These are phyloP conservation scores for Stomatorhinus ivindoensis DNA, from an alignment of 2,113 vertebrate genomes.

Conservation along the genomic window DNA sequence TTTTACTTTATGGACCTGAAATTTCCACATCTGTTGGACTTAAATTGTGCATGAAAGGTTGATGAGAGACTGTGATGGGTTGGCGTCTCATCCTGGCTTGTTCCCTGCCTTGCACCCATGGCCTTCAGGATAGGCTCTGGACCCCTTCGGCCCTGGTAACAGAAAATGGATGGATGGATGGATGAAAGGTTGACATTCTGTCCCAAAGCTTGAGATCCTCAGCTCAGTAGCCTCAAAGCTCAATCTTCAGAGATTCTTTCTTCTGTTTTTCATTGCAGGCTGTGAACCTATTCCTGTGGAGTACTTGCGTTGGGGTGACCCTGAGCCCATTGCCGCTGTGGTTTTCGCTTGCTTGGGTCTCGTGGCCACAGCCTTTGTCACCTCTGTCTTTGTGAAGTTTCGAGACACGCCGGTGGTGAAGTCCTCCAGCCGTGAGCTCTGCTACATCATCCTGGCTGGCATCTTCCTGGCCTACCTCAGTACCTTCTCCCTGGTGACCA, in stretches of 20 bases:
- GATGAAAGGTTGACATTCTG: neutral
- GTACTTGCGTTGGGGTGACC: slow-evolving; percentile 91
- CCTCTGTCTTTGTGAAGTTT: slow-evolving; percentile 85
- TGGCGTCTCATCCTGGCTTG: neutral
- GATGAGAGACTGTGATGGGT: neutral
- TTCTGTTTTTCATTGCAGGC: slow-evolving; percentile 54
- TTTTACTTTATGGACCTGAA: too few species aligned
- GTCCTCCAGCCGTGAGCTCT: slow-evolving; percentile 94
- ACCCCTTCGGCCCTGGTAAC: neutral
- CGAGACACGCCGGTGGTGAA: slow-evolving; percentile 96
- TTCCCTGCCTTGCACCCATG: neutral
- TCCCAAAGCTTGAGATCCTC: neutral
- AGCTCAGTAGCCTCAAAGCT: neutral
- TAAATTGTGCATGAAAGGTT: neutral
- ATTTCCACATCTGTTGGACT: neutral
- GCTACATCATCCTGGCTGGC: slow-evolving; percentile 94
- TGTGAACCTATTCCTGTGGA: slow-evolving; percentile 90
- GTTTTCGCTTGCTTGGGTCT: slow-evolving; percentile 91
- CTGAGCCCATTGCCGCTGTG: slow-evolving; percentile 91
- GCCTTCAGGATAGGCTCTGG: neutral
- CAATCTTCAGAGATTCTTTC: neutral
- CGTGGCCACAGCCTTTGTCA: slow-evolving; percentile 88
- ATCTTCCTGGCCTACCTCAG: slow-evolving; percentile 93
- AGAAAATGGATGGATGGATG: neutral
- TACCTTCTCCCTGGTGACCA: slow-evolving; percentile 93